Conservation (phyloP, 2,113 vertebrate genomes). For the Bubo scandiacus region DNA sequence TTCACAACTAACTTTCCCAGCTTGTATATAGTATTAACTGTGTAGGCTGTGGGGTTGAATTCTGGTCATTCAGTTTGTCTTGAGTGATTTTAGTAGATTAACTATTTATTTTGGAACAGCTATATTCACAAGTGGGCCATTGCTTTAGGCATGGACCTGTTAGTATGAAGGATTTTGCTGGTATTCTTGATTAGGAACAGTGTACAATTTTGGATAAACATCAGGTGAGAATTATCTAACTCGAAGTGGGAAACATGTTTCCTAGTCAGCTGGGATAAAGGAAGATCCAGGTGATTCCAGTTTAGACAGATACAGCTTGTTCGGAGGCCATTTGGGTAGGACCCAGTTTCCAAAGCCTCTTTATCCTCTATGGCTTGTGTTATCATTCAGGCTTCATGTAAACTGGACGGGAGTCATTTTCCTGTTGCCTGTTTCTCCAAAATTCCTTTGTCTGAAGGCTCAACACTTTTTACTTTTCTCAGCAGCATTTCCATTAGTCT, state of each 20-base stretch:
- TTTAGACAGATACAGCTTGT: neutral
- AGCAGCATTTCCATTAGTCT: neutral
- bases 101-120: neutral
- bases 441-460: neutral
- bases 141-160: neutral
- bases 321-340: neutral
- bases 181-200: conserved; percentile 1
- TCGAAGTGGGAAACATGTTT: neutral
- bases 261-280: neutral
- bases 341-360: neutral
- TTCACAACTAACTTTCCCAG: neutral
- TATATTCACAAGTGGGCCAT: neutral
- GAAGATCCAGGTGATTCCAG: neutral
- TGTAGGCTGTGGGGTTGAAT: neutral
- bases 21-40: neutral
- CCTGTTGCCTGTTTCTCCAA: neutral
- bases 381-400: neutral
- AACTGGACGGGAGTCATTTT: neutral
- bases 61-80: conserved; percentile 4
- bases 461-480: neutral
- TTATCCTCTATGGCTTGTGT: neutral
- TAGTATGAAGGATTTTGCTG: neutral
- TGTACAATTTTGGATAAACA: neutral
- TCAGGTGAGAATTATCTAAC: neutral
- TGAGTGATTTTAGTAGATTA: neutral